A percentile compares a stretch with the other conserved stretches of the same genome.
Evolutionary conservation across 2,888 invertebrate species (phyloP).

Genomic region (Drosophila buzzatii): DNA sequence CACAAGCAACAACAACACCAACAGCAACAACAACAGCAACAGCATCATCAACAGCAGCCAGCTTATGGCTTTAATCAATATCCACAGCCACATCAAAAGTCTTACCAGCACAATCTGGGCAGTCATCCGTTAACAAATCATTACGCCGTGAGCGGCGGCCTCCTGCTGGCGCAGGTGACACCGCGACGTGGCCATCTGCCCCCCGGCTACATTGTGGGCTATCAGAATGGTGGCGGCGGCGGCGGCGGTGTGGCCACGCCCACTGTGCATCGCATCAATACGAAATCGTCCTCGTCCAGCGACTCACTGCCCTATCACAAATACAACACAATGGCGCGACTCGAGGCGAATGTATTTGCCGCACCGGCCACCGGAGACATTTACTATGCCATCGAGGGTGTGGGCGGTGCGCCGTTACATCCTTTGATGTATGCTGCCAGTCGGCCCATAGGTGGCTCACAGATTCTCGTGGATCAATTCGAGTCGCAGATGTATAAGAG

Average conservation of each 20-base stretch:
- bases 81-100: slow-evolving; percentile 35
- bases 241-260: slow-evolving; percentile 1
- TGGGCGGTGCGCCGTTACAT: slow-evolving; percentile 60
- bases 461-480: slow-evolving; percentile 81
- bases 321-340: slow-evolving; percentile 81
- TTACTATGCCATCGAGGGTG: slow-evolving; percentile 66
- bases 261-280: slow-evolving; percentile 74
- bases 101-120: slow-evolving; percentile 21
- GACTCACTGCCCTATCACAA: slow-evolving; percentile 84
- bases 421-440: slow-evolving; percentile 82
- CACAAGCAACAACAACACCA: slow-evolving; percentile 41
- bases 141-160: slow-evolving; percentile 51
- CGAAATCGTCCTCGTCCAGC: slow-evolving; percentile 85
- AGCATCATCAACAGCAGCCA: not conserved
- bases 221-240: slow-evolving; percentile 53
- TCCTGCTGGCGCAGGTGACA: slow-evolving; percentile 58
- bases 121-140: slow-evolving; percentile 57
- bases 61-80: slow-evolving; percentile 50
- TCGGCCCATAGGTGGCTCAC: slow-evolving; percentile 82
- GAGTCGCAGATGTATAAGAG: slow-evolving; percentile 85
- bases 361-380: slow-evolving; percentile 63
- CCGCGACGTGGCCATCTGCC: slow-evolving; percentile 50
- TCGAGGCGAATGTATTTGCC: slow-evolving; percentile 75
- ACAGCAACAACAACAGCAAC: slow-evolving; percentile 31
- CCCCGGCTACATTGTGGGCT: slow-evolving; percentile 62